Evolutionary conservation across 2,113 vertebrate genomes (phyloP).

Genomic region (Choloepus hoffmanni): DNA sequence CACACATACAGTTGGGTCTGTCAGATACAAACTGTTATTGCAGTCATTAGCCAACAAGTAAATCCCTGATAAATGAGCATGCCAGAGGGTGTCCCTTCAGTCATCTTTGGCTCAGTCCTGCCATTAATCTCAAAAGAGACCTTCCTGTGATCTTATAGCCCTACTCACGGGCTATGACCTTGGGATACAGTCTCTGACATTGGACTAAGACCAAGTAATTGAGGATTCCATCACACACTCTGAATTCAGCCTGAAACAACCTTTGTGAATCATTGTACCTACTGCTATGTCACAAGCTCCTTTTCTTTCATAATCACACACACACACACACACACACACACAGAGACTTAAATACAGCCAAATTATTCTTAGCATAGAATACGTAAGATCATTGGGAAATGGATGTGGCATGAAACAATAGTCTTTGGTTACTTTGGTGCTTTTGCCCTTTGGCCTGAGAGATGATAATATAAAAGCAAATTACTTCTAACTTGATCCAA

Average conservation of each 20-base stretch:
- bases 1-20: constrained; percentile 62
- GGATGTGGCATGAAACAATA: not conserved
- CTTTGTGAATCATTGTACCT: constrained; percentile 9
- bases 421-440: not conserved
- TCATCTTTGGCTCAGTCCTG: constrained; percentile 54
- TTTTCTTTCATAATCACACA: not conserved
- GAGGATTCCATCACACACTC: not conserved
- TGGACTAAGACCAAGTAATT: constrained; percentile 51
- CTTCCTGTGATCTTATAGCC: constrained; percentile 46
- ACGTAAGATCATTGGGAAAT: not conserved
- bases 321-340: no score
- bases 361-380: not conserved
- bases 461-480: not conserved
- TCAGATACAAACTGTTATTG: constrained; percentile 76
- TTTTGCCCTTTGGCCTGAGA: not conserved
- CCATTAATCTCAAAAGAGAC: constrained; percentile 75
- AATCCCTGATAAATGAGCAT: constrained; percentile 76
- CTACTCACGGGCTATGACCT: constrained; percentile 47
- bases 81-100: constrained; percentile 60
- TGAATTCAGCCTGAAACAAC: constrained; percentile 17
- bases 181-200: constrained; percentile 53
- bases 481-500: not conserved
- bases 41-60: constrained; percentile 75
- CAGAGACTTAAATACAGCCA: not conserved
- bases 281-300: not conserved